Evolutionary conservation across 2,797 vertebrate species (phyloP), one percentile per base, ranked within the genome.

Genomic region (Brachyrhaphis roseni): DNA sequence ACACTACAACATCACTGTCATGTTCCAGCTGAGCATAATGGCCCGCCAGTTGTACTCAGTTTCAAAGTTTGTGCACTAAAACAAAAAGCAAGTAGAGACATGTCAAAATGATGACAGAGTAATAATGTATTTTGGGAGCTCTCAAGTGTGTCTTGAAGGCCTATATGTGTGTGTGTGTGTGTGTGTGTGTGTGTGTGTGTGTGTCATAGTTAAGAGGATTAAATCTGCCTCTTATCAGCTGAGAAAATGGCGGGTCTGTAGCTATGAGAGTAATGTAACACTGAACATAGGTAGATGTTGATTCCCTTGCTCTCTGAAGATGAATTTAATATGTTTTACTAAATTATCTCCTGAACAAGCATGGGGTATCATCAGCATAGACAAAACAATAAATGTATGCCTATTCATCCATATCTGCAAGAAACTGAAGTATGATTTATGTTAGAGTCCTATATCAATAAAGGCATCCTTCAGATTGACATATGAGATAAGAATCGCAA

Each of bases 181-280:
- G 45, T 78, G 79, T 81, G 71, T 51, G 47, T 1, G 18, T 66
- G 45, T 78, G 79, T 81, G 71, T 43, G 72, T 76, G 49, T 59
- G 62, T 85, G 77, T 75, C 75, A 87, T 78, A 66, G 47, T n/a
- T 86, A 93, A 93, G 87, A 91, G 91, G 92, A 93, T 93, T 94
- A 93, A 39, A 90, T 81, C 34, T 83, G 76, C 87, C 78, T 55
- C 78, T 81, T 79, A 81, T 84, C 78, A 81, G 75, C 79, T 82
- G 87, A 86, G 86, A 86, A 89, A 83, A 89, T 90, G 87, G 77
- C 16, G 39, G 39, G 90, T 76, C 78, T 87, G 86, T 87, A 86
- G 87, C 82, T 85, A 55, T 88, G 74, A 88, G 83, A 87, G 84
- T 83, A 88, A 87, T 84, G 83, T 83, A 82, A 87, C 79, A 83